These are phyloP conservation scores for Spisula subtruncata DNA, from an alignment of 2,888 invertebrate species.

Conservation along the genomic window DNA sequence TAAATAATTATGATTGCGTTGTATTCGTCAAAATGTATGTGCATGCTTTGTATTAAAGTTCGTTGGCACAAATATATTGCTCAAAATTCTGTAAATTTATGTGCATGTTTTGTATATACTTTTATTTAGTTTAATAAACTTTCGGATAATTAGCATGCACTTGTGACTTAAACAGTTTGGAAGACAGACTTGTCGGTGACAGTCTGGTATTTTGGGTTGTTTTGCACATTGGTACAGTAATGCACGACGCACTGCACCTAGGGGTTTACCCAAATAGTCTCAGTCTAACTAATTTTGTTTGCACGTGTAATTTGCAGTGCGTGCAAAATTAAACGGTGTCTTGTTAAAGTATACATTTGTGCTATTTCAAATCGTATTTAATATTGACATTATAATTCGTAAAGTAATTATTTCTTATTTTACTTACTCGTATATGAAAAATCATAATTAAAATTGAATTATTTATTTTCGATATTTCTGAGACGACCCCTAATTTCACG, in stretches of 20 bases:
- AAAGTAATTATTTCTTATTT: too few species aligned
- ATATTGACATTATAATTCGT: too few species aligned
- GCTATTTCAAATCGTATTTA: neutral
- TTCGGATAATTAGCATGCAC: too few species aligned
- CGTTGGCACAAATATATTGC: neutral
- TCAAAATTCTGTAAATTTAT: neutral
- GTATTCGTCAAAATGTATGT: neutral
- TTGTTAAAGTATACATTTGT: neutral
- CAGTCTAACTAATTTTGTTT: conserved; percentile 12
- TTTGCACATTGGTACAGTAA: neutral
- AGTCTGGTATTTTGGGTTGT: neutral
- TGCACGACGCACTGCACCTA: conserved; percentile 33
- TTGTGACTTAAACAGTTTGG: too few species aligned
- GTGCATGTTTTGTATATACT: conserved; percentile 12
- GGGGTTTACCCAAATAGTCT: conserved; percentile 29
- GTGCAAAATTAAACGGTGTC: conserved; percentile 45
- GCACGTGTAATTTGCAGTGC: conserved; percentile 53
- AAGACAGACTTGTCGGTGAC: too few species aligned
- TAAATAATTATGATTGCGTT: too few species aligned
- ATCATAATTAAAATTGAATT: too few species aligned
- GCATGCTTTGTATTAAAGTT: too few species aligned
- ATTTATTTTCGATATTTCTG: conserved; percentile 23
- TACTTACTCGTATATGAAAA: too few species aligned
- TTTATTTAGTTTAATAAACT: neutral
- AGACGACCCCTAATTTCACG: conserved; percentile 58